A percentile compares a stretch with the other conserved stretches of the same genome.
These are phyloP conservation scores for Coptotermes formosanus DNA, from an alignment of 1,140 invertebrate species.

Conservation along the genomic window DNA sequence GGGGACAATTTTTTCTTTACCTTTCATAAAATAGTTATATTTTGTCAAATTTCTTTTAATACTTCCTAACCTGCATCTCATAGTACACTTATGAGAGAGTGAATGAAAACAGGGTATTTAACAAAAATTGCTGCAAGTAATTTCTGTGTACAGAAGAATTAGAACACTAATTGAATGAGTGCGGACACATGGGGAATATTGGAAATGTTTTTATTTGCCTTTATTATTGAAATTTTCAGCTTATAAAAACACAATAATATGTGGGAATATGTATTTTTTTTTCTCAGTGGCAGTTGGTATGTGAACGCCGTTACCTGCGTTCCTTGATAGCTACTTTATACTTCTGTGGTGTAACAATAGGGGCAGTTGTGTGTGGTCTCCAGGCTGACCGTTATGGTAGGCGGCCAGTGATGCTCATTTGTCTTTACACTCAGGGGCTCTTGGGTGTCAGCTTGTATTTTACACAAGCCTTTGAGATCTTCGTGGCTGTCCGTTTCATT, in stretches of 20 bases:
- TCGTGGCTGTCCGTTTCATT: conserved; percentile 47
- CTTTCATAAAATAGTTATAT: too few species aligned
- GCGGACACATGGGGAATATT: too few species aligned
- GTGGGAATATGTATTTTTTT: conserved; percentile 25
- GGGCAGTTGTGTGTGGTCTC: conserved; percentile 54
- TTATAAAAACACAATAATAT: not conserved
- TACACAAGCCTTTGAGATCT: conserved; percentile 46
- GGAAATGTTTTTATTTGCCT: too few species aligned
- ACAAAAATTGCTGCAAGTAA: too few species aligned
- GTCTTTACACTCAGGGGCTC: conserved; percentile 51
- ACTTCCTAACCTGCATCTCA: too few species aligned
- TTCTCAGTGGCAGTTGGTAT: conserved; percentile 55
- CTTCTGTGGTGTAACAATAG: conserved; percentile 53
- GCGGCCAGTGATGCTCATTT: conserved; percentile 51
- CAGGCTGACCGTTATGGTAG: conserved; percentile 55
- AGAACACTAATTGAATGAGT: too few species aligned
- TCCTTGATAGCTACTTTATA: conserved; percentile 51
- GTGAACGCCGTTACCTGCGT: conserved; percentile 49
- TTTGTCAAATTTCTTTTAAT: too few species aligned
- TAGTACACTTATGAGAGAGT: too few species aligned
- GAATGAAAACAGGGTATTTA: too few species aligned
- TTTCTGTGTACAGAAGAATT: too few species aligned
- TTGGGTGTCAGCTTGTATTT: conserved; percentile 53
- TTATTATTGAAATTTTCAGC: too few species aligned
- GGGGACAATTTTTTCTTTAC: too few species aligned